phyloP scores from a whole-genome alignment of 2,797 vertebrate genomes.

The Sebastes steindachneri region DNA sequence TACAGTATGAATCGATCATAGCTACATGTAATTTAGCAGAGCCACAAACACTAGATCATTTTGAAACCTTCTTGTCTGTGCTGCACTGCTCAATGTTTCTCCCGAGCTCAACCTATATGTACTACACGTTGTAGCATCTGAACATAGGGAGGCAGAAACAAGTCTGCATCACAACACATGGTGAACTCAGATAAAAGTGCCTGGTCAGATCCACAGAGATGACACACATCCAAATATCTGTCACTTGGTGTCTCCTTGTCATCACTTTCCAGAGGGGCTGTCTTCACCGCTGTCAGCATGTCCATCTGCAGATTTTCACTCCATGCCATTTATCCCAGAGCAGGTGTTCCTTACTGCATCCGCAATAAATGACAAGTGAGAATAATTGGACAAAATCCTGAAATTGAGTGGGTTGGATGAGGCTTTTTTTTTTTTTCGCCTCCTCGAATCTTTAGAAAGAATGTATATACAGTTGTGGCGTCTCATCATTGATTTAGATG shows the following conservation, averaged over 20 bases:
- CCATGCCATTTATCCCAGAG: slow-evolving; percentile 55
- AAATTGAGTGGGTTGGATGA: slow-evolving; percentile 49
- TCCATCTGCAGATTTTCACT: slow-evolving; percentile 64
- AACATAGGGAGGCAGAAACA: slow-evolving; percentile 13
- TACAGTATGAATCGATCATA: slow-evolving; percentile 26
- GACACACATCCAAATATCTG: slow-evolving; percentile 70
- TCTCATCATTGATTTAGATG: slow-evolving; percentile 36
- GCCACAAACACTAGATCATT: slow-evolving; percentile 25
- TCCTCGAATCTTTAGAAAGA: slow-evolving; percentile 18
- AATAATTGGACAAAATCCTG: slow-evolving; percentile 58
- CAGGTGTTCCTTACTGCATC: slow-evolving; percentile 61
- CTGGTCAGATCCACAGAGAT: slow-evolving; percentile 69
- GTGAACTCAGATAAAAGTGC: slow-evolving; percentile 62
- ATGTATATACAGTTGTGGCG: slow-evolving; percentile 3
- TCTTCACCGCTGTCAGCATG: slow-evolving; percentile 66
- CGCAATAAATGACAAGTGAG: slow-evolving; percentile 66
- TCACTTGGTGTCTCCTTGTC: slow-evolving; percentile 70
- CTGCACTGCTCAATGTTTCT: neutral
- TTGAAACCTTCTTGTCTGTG: neutral
- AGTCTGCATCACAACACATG: slow-evolving; percentile 42
- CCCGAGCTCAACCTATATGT: neutral
- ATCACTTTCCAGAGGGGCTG: slow-evolving; percentile 67
- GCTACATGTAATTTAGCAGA: slow-evolving; percentile 24
- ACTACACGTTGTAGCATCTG: neutral
- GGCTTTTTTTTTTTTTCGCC: neutral